These are phyloP conservation scores for Platynereis dumerilii DNA, from an alignment of 2,888 invertebrate genomes.

Conservation along the genomic window DNA sequence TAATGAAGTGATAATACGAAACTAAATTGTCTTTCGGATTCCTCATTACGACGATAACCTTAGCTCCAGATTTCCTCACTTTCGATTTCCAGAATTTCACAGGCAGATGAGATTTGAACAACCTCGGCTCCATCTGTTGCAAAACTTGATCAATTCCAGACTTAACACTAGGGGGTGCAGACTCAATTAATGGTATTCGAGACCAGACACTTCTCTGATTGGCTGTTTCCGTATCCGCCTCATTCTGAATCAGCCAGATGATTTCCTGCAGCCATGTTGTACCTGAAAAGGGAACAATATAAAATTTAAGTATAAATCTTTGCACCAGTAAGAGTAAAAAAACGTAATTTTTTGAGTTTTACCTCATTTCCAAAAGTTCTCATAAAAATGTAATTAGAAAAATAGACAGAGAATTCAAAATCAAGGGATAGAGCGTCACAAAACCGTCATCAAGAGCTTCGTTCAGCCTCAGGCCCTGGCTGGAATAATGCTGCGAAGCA, in stretches of 20 bases:
- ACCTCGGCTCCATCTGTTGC: neutral
- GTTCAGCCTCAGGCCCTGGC: too few relatives aligned
- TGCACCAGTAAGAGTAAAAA: too few relatives aligned
- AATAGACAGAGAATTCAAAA: too few relatives aligned
- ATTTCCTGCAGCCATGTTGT: slow-evolving; percentile 7
- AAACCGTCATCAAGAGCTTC: too few relatives aligned
- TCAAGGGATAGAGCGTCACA: too few relatives aligned
- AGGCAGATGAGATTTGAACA: slow-evolving; percentile 4
- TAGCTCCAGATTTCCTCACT: neutral
- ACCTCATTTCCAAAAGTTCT: too few relatives aligned
- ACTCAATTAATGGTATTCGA: neutral
- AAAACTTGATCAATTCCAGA: neutral
- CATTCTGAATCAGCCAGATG: neutral
- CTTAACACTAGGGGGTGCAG: neutral
- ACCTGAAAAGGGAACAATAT: neutral
- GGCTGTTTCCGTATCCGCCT: neutral
- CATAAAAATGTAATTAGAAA: too few relatives aligned
- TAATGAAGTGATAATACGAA: slow-evolving; percentile 6
- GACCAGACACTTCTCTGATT: slow-evolving; percentile 1
- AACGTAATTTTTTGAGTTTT: too few relatives aligned
- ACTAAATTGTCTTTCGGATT: slow-evolving; percentile 12
- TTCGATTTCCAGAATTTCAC: neutral
- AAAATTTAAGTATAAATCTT: too few relatives aligned
- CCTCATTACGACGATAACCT: slow-evolving; percentile 6
- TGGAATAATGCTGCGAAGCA: too few relatives aligned